Base-by-base conservation (phyloP, 2,113 vertebrate species). In the Anolis sagrei region DNA sequence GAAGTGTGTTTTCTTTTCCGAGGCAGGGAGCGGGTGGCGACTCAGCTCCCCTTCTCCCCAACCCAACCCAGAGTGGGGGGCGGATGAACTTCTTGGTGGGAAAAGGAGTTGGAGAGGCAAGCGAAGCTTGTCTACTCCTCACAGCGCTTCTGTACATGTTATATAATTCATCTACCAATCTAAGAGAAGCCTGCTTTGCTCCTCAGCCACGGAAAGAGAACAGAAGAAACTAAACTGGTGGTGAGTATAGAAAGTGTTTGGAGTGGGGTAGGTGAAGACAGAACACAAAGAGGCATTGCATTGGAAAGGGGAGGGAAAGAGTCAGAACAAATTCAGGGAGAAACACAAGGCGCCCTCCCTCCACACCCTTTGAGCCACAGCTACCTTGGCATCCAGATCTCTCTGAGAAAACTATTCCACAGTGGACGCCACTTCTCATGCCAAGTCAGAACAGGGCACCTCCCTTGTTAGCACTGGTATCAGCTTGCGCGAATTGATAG, bases 241-340 rank as follows among this genome's bases (percentile, higher is more conserved):
- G 81, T 73, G 86, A 74, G n/a, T 79, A 79, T 27, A 84, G 78
- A 81, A 66, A 76, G 86, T 61, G 58, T 62, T 36, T n/a, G 81
- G 81, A 77, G 74, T 62, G 66, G 69, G 75, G 39, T 54, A 51
- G 68, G 75, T 73, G 64, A 49, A 87, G 86, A 83, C 81, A 62
- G 75, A 83, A 78, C 76, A 83, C 81, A 83, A 73, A 54, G 86
- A 79, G 81, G 81, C 81, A 87, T 83, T 87, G 81, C 76, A 66
- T 66, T 83, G 76, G 86, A 72, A 78, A 78, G 9, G 25, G 39
- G 54, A 48, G 69, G 68, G 49, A n/a, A 66, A 78, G 54, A 83
- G 58, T 72, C 29, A 73, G 54, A 79, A 79, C 61, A 83, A 74
- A 68, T 66, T 36, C 18, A 49, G 64, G 77, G 68, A 64, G 61